Percentiles rank a stretch among this genome's conserved stretches.
phyloP scores from a whole-genome alignment of 2,797 vertebrate species.

The Dendrocincla tyrannina region DNA sequence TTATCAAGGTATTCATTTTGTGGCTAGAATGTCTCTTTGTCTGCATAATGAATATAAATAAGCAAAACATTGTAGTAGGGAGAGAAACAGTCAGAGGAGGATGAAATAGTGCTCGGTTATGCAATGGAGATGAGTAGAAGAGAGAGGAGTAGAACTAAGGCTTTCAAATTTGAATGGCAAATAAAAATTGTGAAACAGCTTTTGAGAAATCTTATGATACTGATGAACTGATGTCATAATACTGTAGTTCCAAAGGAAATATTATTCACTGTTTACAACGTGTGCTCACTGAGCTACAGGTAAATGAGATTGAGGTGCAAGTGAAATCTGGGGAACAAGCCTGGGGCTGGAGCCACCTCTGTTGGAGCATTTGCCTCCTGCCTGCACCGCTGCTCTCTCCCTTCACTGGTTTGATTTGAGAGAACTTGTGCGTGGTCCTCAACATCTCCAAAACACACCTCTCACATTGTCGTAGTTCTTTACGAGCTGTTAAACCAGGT shows the following conservation, averaged over 20 bases:
- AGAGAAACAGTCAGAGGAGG: background rate
- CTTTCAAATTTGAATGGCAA: background rate
- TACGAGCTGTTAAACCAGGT: background rate
- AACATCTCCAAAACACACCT: background rate
- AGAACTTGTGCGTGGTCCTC: fast-evolving
- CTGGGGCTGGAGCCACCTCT: background rate
- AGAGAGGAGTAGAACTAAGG: background rate
- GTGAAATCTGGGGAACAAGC: background rate
- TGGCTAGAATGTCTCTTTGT: background rate
- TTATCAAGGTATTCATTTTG: background rate
- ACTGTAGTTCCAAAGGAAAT: background rate
- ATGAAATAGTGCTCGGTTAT: background rate
- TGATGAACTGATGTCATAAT: background rate
- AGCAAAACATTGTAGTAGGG: background rate
- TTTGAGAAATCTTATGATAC: background rate
- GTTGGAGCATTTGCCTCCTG: background rate
- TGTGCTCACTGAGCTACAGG: background rate
- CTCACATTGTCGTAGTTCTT: background rate
- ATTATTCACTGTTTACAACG: background rate
- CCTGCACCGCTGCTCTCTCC: background rate
- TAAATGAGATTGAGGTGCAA: background rate
- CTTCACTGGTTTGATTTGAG: background rate
- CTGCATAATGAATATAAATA: background rate
- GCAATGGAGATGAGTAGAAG: background rate
- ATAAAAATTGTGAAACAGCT: background rate